Conservation (phyloP, 2,113 vertebrate species). For the Microcebus jonahi region DNA sequence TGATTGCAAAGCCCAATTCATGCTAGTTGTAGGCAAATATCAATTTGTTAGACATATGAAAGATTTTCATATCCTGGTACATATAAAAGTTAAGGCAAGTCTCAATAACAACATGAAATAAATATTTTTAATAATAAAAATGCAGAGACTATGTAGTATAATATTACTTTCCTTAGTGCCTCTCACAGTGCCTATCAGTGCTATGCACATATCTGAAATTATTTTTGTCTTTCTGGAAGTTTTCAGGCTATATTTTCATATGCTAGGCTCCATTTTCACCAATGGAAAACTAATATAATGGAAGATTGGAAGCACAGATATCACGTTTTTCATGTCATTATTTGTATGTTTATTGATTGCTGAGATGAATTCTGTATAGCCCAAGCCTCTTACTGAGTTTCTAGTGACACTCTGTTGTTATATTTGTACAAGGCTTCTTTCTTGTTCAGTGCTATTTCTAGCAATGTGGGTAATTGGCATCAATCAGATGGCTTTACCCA, state of each 20-base stretch:
- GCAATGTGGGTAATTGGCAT: neutral
- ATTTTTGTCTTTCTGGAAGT: slow-evolving; percentile 11
- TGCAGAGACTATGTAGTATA: neutral
- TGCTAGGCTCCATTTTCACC: neutral
- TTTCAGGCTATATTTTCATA: slow-evolving; percentile 8
- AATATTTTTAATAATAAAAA: slow-evolving; percentile 5
- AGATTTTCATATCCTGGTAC: neutral
- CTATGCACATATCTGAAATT: neutral
- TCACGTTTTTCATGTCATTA: neutral
- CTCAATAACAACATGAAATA: neutral
- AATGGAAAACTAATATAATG: neutral
- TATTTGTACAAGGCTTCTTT: neutral
- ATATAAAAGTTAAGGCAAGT: neutral
- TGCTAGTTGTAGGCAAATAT: neutral
- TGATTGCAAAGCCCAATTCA: neutral
- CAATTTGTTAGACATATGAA: neutral
- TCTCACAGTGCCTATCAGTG: neutral
- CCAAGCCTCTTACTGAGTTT: neutral
- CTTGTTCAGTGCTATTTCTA: neutral
- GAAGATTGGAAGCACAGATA: neutral
- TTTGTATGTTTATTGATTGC: neutral
- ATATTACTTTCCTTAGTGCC: neutral
- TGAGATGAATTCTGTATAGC: neutral
- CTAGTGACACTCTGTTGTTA: neutral
- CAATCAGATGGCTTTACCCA: neutral